Percentiles rank a stretch among this genome's conserved stretches.
Conservation (phyloP, 2,888 invertebrate species). For the Cylindroiulus punctatus region DNA sequence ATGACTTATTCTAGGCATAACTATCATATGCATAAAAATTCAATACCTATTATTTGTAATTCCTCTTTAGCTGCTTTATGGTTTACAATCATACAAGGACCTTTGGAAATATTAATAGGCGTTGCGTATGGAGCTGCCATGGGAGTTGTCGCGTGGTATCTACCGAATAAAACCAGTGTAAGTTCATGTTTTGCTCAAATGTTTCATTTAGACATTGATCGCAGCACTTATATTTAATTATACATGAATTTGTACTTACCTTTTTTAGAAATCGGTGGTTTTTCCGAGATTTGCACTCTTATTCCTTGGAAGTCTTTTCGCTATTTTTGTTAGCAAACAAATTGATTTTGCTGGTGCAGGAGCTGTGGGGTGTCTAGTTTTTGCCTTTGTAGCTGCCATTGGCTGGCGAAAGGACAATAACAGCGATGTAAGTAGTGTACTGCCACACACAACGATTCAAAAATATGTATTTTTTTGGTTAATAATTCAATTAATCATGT, state of each 20-base stretch:
- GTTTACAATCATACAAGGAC: conserved; percentile 71
- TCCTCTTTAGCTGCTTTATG: conserved; percentile 62
- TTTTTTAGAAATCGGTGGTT: conserved; percentile 55
- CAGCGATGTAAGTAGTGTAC: conserved; percentile 54
- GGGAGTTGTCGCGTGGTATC: conserved; percentile 81
- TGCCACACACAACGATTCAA: too few relatives aligned
- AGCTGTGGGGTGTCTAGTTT: conserved; percentile 65
- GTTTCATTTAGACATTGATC: not conserved
- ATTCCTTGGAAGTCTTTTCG: conserved; percentile 63
- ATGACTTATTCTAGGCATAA: not conserved
- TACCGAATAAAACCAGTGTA: conserved; percentile 82
- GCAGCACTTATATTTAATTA: not conserved
- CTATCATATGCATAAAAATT: not conserved
- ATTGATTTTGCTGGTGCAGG: conserved; percentile 65
- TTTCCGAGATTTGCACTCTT: conserved; percentile 61
- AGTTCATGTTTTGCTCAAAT: conserved; percentile 61
- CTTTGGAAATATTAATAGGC: conserved; percentile 81
- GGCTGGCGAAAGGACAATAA: conserved; percentile 64
- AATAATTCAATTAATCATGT: too few relatives aligned
- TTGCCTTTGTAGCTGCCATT: conserved; percentile 66
- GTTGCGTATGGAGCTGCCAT: conserved; percentile 82
- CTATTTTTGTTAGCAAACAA: conserved; percentile 64
- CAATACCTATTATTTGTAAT: not conserved
- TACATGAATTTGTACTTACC: not conserved
- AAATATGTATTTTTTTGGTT: too few relatives aligned